phyloP scores from a whole-genome alignment of 2,797 vertebrate genomes.

The Salarias fasciatus region DNA sequence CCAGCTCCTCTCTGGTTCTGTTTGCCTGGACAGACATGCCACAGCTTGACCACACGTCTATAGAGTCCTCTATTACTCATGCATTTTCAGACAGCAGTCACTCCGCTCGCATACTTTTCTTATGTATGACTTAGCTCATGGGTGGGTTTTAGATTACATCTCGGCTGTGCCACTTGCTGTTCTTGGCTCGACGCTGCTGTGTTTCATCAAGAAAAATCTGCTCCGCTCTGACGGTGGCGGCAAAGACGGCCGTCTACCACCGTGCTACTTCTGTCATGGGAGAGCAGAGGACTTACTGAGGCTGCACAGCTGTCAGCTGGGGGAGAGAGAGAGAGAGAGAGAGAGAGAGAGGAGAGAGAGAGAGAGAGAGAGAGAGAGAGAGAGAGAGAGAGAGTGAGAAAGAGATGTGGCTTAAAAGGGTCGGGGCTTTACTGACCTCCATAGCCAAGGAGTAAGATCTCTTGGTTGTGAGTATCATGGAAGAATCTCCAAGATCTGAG shows the following conservation, averaged over 20 bases:
- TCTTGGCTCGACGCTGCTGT: constrained; percentile 82
- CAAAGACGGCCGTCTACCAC: constrained; percentile 64
- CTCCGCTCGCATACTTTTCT: constrained; percentile 80
- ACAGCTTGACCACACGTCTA: constrained; percentile 81
- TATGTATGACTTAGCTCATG: constrained; percentile 85
- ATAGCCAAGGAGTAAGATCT: constrained; percentile 33
- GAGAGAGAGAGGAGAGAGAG: no score
- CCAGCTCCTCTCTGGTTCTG: constrained; percentile 3
- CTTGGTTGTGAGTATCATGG: constrained; percentile 23
- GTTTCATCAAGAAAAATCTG: constrained; percentile 89
- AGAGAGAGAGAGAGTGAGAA: no score
- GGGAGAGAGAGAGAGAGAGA: constrained; percentile 43
- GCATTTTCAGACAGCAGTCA: constrained; percentile 86
- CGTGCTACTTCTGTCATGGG: constrained; percentile 60
- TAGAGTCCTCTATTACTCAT: constrained; percentile 85
- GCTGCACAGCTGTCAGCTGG: constrained; percentile 60
- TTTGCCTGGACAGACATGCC: constrained; percentile 73
- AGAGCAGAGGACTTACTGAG: constrained; percentile 41
- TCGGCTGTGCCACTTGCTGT: constrained; percentile 87
- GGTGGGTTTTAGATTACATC: constrained; percentile 87
- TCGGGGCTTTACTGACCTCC: constrained; percentile 29
- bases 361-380: no score
- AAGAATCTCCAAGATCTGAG: constrained; percentile 20
- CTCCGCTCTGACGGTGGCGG: constrained; percentile 74
- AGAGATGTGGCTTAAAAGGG: constrained; percentile 18